These are phyloP conservation scores for Scelioninae gen. 1 DNA, from an alignment of 2,888 invertebrate genomes.

Conservation along the genomic window DNA sequence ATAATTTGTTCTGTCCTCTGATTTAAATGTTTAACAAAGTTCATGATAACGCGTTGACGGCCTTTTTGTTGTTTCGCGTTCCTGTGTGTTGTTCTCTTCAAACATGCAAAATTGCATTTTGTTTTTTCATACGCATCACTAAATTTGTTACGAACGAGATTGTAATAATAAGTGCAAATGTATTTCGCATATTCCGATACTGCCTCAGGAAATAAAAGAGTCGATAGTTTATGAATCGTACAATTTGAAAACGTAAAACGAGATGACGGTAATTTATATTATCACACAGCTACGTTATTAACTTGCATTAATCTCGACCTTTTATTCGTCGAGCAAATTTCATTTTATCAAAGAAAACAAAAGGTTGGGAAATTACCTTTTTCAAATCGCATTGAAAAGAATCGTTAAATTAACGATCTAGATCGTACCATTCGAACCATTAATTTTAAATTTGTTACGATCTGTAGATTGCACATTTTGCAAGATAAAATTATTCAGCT, in stretches of 20 bases:
- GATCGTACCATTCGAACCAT: too few species aligned
- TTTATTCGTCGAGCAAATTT: neutral
- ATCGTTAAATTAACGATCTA: too few species aligned
- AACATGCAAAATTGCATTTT: slow-evolving; percentile 16
- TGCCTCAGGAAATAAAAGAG: neutral
- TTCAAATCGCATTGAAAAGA: neutral
- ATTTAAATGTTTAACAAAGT: neutral
- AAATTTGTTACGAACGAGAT: slow-evolving; percentile 25
- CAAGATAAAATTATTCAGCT: too few species aligned
- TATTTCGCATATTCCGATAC: slow-evolving; percentile 6
- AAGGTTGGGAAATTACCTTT: neutral
- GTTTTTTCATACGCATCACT: slow-evolving; percentile 35
- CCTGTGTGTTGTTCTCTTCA: neutral
- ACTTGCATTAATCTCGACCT: slow-evolving; percentile 10
- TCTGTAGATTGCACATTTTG: too few species aligned
- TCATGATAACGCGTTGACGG: neutral
- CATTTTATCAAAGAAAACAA: neutral
- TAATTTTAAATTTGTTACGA: too few species aligned
- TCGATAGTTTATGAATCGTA: slow-evolving; percentile 27
- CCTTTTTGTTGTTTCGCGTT: neutral
- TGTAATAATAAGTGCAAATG: slow-evolving; percentile 26
- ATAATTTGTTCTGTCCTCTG: neutral
- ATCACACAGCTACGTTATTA: slow-evolving; percentile 6
- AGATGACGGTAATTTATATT: neutral
- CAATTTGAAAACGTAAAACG: slow-evolving; percentile 23